Evolutionary conservation across 2,888 invertebrate species (phyloP), one percentile per base, ranked within the genome.

Genomic region (Dasysyrphus albostriatus): DNA sequence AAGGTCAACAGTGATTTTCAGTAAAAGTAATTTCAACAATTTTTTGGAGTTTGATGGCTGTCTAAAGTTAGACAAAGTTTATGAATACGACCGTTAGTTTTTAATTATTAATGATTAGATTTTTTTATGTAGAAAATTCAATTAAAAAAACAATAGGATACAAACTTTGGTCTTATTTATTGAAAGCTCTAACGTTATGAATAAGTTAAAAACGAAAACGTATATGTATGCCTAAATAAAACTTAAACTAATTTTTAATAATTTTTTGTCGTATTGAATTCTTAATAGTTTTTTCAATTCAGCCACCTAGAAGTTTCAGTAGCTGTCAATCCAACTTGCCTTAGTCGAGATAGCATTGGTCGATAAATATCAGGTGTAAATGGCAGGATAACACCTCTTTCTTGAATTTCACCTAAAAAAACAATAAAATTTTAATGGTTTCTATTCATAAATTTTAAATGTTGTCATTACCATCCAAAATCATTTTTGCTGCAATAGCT

Each of bases 401-500:
- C 96, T 93, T 99, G 99, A 90, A 99, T 99, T 94, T 99, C 99
- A 90, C 98, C 92, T 92, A 14, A 0, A 83, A 24, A 75, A 34
- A n/a, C n/a, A n/a, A n/a, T n/a, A n/a, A n/a, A n/a, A n/a, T n/a
- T n/a, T n/a, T n/a, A n/a, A n/a, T n/a, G n/a, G n/a, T n/a, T n/a
- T n/a, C n/a, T n/a, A n/a, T n/a, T n/a, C n/a, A n/a, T n/a, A n/a
- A n/a, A n/a, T 14, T 4, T 8, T 1, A 14, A 32, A 39, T 8
- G 5, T 7, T 3, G 1, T 44, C 39, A 88, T 63, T 39, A 92
- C 92, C 99, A 92, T 98, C 98, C 14, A 99, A 94, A 84, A 99
- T 95, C 99, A 99, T 99, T 93, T 98, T 98, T 0, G 98, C 96
- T 1, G 99, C 98, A 89, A 99, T 99, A 24, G 98, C 99, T 7